These are phyloP conservation scores for Oncorhynchus gorbuscha DNA, from an alignment of 2,113 vertebrate genomes.

Conservation along the genomic window DNA sequence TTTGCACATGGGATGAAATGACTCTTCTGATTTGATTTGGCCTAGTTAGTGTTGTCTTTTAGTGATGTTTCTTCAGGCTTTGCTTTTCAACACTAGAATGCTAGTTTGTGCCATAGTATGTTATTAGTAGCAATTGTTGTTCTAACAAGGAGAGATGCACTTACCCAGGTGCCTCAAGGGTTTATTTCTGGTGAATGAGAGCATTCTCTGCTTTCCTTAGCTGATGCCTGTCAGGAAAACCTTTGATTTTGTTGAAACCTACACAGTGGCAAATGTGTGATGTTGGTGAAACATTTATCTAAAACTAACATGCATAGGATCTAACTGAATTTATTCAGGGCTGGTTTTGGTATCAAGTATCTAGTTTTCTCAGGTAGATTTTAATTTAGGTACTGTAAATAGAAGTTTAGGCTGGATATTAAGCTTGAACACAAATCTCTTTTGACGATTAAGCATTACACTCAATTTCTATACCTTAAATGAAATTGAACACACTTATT, in stretches of 20 bases:
- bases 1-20: too few species aligned
- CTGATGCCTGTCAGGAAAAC: not conserved
- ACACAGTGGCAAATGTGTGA: not conserved
- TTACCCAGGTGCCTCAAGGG: not conserved
- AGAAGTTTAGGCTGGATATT: too few species aligned
- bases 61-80: too few species aligned
- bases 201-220: not conserved
- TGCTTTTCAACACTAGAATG: not conserved
- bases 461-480: too few species aligned
- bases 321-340: not conserved
- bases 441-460: conserved; percentile 55
- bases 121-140: not conserved
- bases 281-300: not conserved
- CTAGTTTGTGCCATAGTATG: too few species aligned
- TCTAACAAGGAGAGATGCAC: not conserved
- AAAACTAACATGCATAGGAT: not conserved
- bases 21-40: too few species aligned
- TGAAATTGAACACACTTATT: too few species aligned
- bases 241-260: not conserved
- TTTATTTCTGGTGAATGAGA: not conserved
- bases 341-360: not conserved
- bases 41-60: too few species aligned
- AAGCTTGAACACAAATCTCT: conserved; percentile 43
- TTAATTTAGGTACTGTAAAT: too few species aligned
- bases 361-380: not conserved